Evolutionary conservation across 2,797 vertebrate genomes (phyloP).

Genomic region (Denticeps clupeoides): DNA sequence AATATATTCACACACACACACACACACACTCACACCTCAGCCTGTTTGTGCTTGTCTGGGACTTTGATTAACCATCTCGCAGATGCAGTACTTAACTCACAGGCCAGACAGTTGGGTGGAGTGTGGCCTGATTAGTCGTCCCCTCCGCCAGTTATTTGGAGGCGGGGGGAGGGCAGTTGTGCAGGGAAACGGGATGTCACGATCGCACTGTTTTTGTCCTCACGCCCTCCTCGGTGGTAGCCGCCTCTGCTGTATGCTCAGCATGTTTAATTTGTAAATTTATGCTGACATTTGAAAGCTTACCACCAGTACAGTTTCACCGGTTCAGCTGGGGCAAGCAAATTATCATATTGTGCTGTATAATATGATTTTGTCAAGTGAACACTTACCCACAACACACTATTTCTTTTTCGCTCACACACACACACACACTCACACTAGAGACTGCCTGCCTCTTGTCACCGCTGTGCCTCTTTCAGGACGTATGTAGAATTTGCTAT

Average conservation of each 20-base stretch:
- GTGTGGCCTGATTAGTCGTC: no score
- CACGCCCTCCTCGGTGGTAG: conserved; percentile 27
- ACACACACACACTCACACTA: conserved; percentile 10
- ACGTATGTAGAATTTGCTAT: no score
- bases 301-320: conserved; percentile 58
- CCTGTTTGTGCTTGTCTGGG: no score
- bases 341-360: conserved; percentile 65
- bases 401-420: neutral
- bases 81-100: no score
- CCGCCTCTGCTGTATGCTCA: conserved; percentile 52
- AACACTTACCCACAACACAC: conserved; percentile 44
- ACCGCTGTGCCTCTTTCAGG: conserved; percentile 15
- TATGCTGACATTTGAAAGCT: conserved; percentile 71
- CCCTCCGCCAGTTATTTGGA: no score
- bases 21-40: no score
- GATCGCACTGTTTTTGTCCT: no score
- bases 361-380: conserved; percentile 63
- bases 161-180: no score
- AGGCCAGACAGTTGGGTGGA: no score
- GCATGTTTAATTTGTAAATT: conserved; percentile 70
- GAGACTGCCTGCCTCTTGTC: conserved; percentile 16
- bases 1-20: conserved; percentile 13
- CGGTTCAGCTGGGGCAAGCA: conserved; percentile 56
- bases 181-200: no score
- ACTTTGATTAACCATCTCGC: no score